phyloP scores from a whole-genome alignment of 2,888 invertebrate genomes.

The Meloe dianella region DNA sequence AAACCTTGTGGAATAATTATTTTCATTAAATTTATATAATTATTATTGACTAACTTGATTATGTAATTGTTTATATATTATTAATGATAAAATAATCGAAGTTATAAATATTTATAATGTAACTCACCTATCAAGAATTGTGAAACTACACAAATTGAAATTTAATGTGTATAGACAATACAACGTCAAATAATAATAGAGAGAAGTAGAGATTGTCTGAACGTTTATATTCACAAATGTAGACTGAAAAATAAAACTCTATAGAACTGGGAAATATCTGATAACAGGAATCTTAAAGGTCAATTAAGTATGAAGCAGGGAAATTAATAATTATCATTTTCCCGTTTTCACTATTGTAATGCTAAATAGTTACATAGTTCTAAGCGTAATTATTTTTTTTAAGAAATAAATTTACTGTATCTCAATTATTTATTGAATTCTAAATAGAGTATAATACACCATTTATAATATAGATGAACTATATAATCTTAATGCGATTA shows the following conservation, averaged over 20 bases:
- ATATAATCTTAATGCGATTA: too few species aligned
- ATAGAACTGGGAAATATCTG: slow-evolving; percentile 4
- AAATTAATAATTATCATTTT: too few species aligned
- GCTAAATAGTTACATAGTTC: too few species aligned
- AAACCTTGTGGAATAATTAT: background rate
- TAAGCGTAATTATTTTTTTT: too few species aligned
- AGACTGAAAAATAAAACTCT: slow-evolving; percentile 8
- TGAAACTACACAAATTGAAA: background rate
- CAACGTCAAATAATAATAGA: background rate
- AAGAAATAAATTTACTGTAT: too few species aligned
- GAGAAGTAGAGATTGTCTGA: background rate
- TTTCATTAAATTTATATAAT: background rate
- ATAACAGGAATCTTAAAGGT: background rate
- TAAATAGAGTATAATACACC: too few species aligned
- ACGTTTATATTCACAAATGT: background rate
- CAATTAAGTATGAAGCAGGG: background rate
- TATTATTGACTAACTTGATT: background rate
- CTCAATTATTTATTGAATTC: too few species aligned
- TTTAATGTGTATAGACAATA: background rate
- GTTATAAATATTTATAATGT: background rate
- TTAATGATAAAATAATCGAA: background rate
- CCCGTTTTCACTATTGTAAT: too few species aligned
- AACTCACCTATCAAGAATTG: slow-evolving; percentile 1
- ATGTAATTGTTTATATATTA: background rate
- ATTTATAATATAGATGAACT: too few species aligned